A percentile compares a stretch with the other conserved stretches of the same genome.
These are phyloP conservation scores for Phrynocephalus forsythii DNA, from an alignment of 2,797 vertebrate species.

Conservation along the genomic window DNA sequence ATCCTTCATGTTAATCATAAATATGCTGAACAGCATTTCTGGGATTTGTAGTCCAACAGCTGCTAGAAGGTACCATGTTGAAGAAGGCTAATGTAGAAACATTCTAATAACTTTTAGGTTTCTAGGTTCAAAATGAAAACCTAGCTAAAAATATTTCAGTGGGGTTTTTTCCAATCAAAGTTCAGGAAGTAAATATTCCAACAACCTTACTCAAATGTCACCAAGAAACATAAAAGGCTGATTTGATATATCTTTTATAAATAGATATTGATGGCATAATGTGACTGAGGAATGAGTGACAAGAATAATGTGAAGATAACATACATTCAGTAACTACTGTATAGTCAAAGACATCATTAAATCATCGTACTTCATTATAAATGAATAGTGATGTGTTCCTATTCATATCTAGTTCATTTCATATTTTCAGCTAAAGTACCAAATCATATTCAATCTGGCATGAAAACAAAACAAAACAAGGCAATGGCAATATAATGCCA, in stretches of 20 bases:
- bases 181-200: neutral
- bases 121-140: neutral
- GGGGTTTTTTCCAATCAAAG: neutral
- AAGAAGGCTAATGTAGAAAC: neutral
- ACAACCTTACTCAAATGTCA: neutral
- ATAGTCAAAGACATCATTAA: neutral
- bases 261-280: neutral
- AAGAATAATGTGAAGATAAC: neutral
- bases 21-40: neutral
- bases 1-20: neutral
- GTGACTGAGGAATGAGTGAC: neutral
- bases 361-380: neutral
- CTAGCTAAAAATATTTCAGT: neutral
- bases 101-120: neutral
- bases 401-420: neutral
- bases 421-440: neutral
- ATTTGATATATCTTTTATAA: too few species aligned
- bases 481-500: neutral
- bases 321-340: neutral
- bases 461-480: neutral
- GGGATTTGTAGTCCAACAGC: neutral
- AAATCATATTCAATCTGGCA: neutral
- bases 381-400: neutral
- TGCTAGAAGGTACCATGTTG: neutral
- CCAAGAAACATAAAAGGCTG: too few species aligned